A percentile compares a stretch with the other conserved stretches of the same genome.
Conservation (phyloP, 2,888 invertebrate genomes). For the Parnassius mnemosyne region DNA sequence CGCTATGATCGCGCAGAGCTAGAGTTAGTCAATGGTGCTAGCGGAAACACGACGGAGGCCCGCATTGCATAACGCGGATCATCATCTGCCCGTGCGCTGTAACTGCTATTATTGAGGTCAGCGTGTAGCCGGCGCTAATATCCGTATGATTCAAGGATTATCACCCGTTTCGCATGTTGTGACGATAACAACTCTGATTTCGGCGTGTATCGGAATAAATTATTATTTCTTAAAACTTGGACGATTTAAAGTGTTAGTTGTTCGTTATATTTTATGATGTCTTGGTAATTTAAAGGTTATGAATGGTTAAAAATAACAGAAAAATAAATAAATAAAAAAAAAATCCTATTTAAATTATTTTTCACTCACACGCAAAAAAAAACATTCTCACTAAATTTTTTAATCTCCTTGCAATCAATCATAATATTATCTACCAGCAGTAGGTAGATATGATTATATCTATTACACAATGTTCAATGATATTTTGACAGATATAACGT, state of each 20-base stretch:
- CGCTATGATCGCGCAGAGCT: constrained; percentile 3
- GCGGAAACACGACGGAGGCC: constrained; percentile 18
- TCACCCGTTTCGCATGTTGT: background rate
- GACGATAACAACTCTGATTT: constrained; percentile 3
- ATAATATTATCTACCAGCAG: too few species aligned
- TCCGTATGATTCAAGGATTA: constrained; percentile 12
- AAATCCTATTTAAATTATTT: background rate
- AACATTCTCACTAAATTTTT: background rate
- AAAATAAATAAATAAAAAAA: too few species aligned
- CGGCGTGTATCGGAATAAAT: background rate
- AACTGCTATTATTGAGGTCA: constrained; percentile 16
- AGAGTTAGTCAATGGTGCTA: constrained; percentile 24
- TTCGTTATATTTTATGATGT: background rate
- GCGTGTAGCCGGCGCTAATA: constrained; percentile 9
- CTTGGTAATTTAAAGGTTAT: background rate
- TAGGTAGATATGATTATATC: background rate
- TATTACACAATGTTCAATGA: background rate
- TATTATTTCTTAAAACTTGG: too few species aligned
- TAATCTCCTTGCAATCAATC: background rate
- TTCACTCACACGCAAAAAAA: too few species aligned
- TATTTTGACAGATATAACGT: background rate
- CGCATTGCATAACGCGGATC: constrained; percentile 21
- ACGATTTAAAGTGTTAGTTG: too few species aligned
- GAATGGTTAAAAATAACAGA: background rate
- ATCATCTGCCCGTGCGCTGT: constrained; percentile 15